Evolutionary conservation across 1,140 invertebrate species (phyloP).

Genomic region (Caenorhabditis elegans): WBcel235 BX284605.5:5672001-5672500

Average conservation of each 20-base stretch:
- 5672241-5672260: slow-evolving; percentile 49
- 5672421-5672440: slow-evolving; percentile 41
- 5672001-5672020: too few relatives aligned
- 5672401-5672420: slow-evolving; percentile 32
- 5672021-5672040: too few relatives aligned
- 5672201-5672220: slow-evolving; percentile 47
- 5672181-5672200: slow-evolving; percentile 41
- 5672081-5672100: too few relatives aligned
- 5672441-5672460: slow-evolving; percentile 33
- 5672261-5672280: slow-evolving; percentile 53
- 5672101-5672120: too few relatives aligned
- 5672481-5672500: slow-evolving; percentile 38
- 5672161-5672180: slow-evolving; percentile 42
- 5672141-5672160: slow-evolving; percentile 35
- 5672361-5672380: slow-evolving; percentile 40
- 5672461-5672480: slow-evolving; percentile 39
- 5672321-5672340: slow-evolving; percentile 36
- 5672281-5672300: background rate
- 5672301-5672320: too few relatives aligned
- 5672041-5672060: too few relatives aligned
- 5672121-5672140: background rate
- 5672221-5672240: slow-evolving; percentile 51
- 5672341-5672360: slow-evolving; percentile 49
- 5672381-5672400: slow-evolving; percentile 38
- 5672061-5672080: too few relatives aligned